Evolutionary conservation across 2,888 invertebrate species (phyloP), one percentile per base, ranked within the genome.

Genomic region (Metellina segmentata): DNA sequence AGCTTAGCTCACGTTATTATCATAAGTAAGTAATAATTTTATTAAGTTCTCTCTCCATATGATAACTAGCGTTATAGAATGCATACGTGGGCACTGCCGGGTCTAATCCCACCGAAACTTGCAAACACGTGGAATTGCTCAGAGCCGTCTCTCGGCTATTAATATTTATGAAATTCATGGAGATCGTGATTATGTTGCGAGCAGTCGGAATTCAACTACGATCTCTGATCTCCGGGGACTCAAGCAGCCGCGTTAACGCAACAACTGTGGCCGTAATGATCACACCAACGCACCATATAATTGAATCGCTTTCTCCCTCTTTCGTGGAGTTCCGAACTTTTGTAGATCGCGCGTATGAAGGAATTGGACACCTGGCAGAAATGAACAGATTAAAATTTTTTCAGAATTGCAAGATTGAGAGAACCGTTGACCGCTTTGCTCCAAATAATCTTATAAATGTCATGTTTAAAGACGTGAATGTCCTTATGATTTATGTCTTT

Each of bases 101-200:
- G 69, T 13, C 1, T 13, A 11, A 16, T 69, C 16, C 16, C 16
- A 69, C 13, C 13, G 1, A 69, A 69, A 69, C 16, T 69, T 69
- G 11, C 13, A 13, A 69, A 69, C 13, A 69, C 69, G 6, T 7
- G 11, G 48, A 69, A 20, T 34, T 9, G 20, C 20, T 20, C 69
- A 7, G 48, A 19, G 53, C 48, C 34, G 34, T 13, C 6, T 49
- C 11, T 34, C 7, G 52, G 53, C 11, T 34, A 69, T 69, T 81
- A 81, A 81, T 61, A 81, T 81, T 81, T 81, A 81, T 81, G 69
- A 81, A 81, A 81, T 81, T 81, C 81, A 81, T 81, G 69, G 61
- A 61, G 81, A 49, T 52, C 19, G 9, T 34, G 69, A 81, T 81
- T 69, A 69, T 8, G 13, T 69, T 69, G 81, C 8, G 69, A 81